Conservation (phyloP, 2,113 vertebrate species). For the Rhineura floridana region DNA sequence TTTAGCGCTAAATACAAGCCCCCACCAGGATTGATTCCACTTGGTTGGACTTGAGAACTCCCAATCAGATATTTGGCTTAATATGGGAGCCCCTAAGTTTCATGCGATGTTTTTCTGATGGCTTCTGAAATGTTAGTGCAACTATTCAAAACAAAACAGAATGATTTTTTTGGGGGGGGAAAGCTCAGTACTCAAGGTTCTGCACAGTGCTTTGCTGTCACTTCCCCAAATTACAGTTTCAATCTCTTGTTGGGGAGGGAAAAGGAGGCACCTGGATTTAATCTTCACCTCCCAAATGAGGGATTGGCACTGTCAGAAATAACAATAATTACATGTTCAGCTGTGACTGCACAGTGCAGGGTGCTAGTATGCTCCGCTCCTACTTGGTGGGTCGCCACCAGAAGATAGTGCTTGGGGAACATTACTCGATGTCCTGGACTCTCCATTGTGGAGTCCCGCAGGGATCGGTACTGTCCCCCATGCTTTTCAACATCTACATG, state of each 20-base stretch:
- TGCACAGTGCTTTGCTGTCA: neutral
- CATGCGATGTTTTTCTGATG: neutral
- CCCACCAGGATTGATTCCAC: neutral
- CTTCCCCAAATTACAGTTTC: neutral
- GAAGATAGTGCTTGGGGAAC: too few species aligned
- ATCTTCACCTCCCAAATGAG: neutral
- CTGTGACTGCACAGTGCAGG: neutral
- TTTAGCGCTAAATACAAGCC: too few species aligned
- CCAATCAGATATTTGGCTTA: neutral
- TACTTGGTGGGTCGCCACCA: too few species aligned
- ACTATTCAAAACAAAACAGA: neutral
- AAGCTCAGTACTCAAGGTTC: neutral
- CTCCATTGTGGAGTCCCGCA: too few species aligned
- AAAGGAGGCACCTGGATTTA: neutral
- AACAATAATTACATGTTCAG: neutral
- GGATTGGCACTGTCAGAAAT: neutral
- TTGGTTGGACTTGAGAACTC: neutral
- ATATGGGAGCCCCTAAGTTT: neutral
- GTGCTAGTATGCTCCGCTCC: neutral
- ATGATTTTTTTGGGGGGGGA: too few species aligned
- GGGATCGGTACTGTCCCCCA: too few species aligned
- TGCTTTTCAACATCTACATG: too few species aligned
- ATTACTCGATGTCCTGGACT: too few species aligned
- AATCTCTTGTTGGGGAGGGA: neutral
- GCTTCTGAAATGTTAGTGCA: neutral